A percentile compares a stretch with the other conserved stretches of the same genome.
phyloP scores from a whole-genome alignment of 2,113 vertebrate species.

The Carettochelys insculpta region DNA sequence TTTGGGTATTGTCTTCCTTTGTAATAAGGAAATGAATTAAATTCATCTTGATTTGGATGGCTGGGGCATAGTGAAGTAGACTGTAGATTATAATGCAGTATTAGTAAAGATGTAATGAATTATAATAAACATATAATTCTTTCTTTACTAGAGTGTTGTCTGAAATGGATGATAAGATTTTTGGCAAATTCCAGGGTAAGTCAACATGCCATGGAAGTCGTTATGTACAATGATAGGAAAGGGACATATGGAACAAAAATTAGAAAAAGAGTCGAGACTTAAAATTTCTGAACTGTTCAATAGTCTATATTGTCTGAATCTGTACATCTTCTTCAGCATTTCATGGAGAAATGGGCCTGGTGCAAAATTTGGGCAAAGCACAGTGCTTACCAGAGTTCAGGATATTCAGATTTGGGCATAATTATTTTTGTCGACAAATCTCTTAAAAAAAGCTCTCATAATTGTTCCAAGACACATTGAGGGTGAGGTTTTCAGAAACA shows the following conservation, averaged over 20 bases:
- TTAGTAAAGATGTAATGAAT: neutral
- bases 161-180: neutral
- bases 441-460: neutral
- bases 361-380: neutral
- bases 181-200: neutral
- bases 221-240: neutral
- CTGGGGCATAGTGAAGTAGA: neutral
- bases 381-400: neutral
- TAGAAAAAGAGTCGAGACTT: neutral
- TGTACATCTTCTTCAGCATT: neutral
- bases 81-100: neutral
- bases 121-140: neutral
- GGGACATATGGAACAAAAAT: neutral
- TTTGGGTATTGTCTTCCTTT: neutral
- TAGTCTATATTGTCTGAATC: neutral
- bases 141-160: neutral
- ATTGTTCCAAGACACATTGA: neutral
- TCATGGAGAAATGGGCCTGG: neutral
- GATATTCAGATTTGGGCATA: neutral
- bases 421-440: neutral
- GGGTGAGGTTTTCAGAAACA: neutral
- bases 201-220: neutral
- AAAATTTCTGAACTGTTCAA: neutral
- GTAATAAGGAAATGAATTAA: neutral
- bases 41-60: neutral